Evolutionary conservation across 2,797 vertebrate species (phyloP), one percentile per base, ranked within the genome.

Genomic region (Sphenodon punctatus): DNA sequence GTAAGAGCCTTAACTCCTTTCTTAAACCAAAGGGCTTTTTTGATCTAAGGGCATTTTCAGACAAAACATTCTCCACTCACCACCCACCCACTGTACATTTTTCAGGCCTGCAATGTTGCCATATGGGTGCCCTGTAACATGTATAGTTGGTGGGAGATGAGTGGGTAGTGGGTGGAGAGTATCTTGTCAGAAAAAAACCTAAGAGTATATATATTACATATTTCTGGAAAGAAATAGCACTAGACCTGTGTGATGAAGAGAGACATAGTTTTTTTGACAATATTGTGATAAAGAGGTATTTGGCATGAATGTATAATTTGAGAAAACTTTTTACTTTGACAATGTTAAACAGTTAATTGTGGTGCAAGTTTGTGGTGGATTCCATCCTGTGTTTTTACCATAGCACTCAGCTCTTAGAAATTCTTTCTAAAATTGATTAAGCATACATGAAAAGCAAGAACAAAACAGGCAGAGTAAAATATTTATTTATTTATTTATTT

Each of bases 401-500:
- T 86, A 75, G 92, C 73, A 90, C 89, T 78, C 65, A 75, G 2
- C 1, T 79, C 78, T 75, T 20, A 85, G 78, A 82, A 83, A 79
- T 30, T 13, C 43, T 76, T 75, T 78, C 75, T 67, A 42, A 84
- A 67, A 81, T 81, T 51, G 80, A 86, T 79, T 84, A 83, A 88
- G 36, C 75, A 73, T 3, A 86, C 70, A 87, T 75, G 49, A 88
- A 88, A 87, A 77, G 63, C 53, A 73, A 82, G 39, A n/a, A n/a
- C 38, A 80, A 90, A 87, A 34, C 22, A 82, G 53, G 77, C 91
- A 84, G 42, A 86, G 80, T 77, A 82, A 67, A 92, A 88, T 75
- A 72, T n/a, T 60, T 75, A 41, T n/a, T n/a, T n/a, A n/a, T n/a
- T n/a, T n/a, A n/a, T n/a, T n/a, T n/a, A n/a, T n/a, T n/a, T n/a